Evolutionary conservation across 2,888 invertebrate genomes (phyloP), one percentile per base, ranked within the genome.

Genomic region (Empis stercorea): DNA sequence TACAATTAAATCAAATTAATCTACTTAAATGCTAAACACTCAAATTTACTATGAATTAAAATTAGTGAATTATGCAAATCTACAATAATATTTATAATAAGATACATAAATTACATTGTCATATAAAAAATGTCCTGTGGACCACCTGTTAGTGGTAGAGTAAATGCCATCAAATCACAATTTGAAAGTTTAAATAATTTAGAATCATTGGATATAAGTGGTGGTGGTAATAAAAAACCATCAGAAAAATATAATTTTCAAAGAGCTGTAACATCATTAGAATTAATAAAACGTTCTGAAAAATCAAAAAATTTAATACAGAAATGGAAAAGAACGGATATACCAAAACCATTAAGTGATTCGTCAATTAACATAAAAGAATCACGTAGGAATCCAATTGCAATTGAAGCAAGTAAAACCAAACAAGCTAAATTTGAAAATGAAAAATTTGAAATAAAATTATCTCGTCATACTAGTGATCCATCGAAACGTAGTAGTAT

Each of bases 111-210:
- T 27, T 27, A 27, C 23, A 7, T 27, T 27, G 34, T 4, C 13
- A 34, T n/a, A 34, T 5, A 32, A 9, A 32, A 32, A 32, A 34
- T 34, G 34, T 34, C 34, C n/a, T 13, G n/a, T n/a, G 34, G n/a
- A 34, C 34, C 34, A 34, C 34, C 34, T 34, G 34, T 27, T n/a
- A 40, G 53, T 46, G 56, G 57, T 20, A 51, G 78, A 68, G 80
- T 80, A 40, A 79, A 76, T 71, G 74, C 75, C 44, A 79, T 80
- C 52, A 79, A 76, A 61, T 78, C 71, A 64, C 76, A 76, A 66
- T 80, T 80, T 59, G 80, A 80, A 58, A 74, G 69, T 60, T 61
- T 75, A 45, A 72, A 61, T 48, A 57, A 56, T 14, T 43, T 52
- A n/a, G 51, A 55, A 39, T 49, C 53, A 9, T 43, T 52, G 17